Conservation (phyloP, 35 echinoderm and acorn worm species). For the Apostichopus californicus region DNA sequence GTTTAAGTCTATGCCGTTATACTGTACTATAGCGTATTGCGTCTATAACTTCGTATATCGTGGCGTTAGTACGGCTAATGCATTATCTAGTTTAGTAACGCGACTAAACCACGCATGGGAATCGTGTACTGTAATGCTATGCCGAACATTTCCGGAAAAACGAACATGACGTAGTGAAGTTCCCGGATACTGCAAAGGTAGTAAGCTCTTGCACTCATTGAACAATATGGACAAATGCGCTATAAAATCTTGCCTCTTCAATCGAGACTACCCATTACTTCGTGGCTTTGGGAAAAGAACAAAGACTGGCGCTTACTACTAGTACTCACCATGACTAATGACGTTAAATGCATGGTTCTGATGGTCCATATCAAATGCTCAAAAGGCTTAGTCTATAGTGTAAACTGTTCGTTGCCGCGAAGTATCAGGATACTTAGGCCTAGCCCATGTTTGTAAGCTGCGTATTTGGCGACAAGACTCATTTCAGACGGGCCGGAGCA, state of each 20-base stretch:
- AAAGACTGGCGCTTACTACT: too few species aligned
- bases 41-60: neutral
- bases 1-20: neutral
- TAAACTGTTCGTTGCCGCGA: too few species aligned
- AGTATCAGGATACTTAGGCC: too few species aligned
- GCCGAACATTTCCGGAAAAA: neutral
- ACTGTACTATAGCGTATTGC: too few species aligned
- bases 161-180: neutral
- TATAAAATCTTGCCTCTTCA: neutral
- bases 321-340: too few species aligned
- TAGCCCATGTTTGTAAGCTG: too few species aligned
- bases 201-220: neutral
- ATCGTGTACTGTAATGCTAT: neutral
- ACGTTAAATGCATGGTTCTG: too few species aligned
- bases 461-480: too few species aligned
- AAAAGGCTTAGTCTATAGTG: too few species aligned
- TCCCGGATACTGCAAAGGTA: neutral
- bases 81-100: neutral
- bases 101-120: neutral
- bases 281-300: too few species aligned
- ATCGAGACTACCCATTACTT: constrained; percentile 7
- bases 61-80: neutral
- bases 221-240: neutral
- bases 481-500: too few species aligned
- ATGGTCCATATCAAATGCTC: too few species aligned